phyloP scores from a whole-genome alignment of 1,140 invertebrate genomes.

The Agraylea sexmaculata region DNA sequence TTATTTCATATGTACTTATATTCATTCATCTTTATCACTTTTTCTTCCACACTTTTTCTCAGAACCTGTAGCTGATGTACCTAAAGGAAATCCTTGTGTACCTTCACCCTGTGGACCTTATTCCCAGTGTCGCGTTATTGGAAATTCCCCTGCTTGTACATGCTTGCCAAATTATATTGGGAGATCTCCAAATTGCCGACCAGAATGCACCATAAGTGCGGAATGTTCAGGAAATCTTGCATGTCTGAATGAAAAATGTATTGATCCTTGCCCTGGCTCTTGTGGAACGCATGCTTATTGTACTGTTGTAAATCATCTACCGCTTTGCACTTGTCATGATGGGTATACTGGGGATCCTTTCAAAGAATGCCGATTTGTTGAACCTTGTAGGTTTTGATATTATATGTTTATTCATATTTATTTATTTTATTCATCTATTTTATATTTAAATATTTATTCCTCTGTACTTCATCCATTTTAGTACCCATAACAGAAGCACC shows the following conservation, averaged over 20 bases:
- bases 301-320: conserved; percentile 60
- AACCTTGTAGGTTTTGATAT: conserved; percentile 17
- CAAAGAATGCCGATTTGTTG: conserved; percentile 43
- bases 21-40: conserved; percentile 17
- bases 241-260: conserved; percentile 63
- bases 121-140: conserved; percentile 58
- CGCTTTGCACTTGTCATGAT: conserved; percentile 58
- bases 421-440: not conserved
- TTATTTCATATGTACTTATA: too few species aligned
- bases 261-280: conserved; percentile 63
- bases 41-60: conserved; percentile 23
- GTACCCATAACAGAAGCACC: conserved; percentile 31
- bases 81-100: conserved; percentile 50
- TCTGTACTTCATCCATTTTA: not conserved
- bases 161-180: conserved; percentile 62
- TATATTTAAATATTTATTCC: not conserved
- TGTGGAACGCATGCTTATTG: conserved; percentile 60
- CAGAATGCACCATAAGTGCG: conserved; percentile 62
- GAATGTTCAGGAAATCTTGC: conserved; percentile 64
- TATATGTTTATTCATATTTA: not conserved
- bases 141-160: conserved; percentile 58
- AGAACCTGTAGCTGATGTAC: conserved; percentile 21
- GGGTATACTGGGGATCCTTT: conserved; percentile 69
- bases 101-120: conserved; percentile 73
- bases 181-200: conserved; percentile 61